phyloP scores from a whole-genome alignment of 2,113 vertebrate species.

The Varanus komodoensis region DNA sequence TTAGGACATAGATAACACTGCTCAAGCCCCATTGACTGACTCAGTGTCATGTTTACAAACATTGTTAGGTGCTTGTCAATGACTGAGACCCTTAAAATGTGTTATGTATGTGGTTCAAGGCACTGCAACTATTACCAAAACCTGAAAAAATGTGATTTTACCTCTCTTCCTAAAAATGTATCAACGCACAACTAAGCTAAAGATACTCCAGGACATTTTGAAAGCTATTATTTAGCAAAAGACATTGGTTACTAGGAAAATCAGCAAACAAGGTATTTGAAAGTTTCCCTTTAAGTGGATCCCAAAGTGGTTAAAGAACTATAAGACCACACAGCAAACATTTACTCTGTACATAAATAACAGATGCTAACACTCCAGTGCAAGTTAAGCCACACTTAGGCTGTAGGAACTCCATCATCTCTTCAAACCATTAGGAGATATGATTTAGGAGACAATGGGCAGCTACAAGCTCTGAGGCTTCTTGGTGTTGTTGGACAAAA shows the following conservation, averaged over 20 bases:
- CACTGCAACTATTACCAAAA: not conserved
- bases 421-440: not conserved
- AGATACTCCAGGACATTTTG: not conserved
- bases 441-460: not conserved
- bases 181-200: not conserved
- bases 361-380: not conserved
- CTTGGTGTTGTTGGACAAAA: not conserved
- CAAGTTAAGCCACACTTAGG: not conserved
- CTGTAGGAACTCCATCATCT: not conserved
- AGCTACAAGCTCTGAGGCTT: not conserved
- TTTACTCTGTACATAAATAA: not conserved
- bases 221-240: not conserved
- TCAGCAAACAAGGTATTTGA: not conserved
- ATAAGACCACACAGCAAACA: not conserved
- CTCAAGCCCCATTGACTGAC: not conserved
- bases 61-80: not conserved
- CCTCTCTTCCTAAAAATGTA: not conserved
- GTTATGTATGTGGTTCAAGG: not conserved
- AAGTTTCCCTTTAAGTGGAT: not conserved
- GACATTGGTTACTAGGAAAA: not conserved
- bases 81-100: not conserved
- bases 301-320: not conserved
- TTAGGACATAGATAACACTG: not conserved
- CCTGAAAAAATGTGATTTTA: not conserved
- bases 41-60: not conserved